A percentile compares a stretch with the other conserved stretches of the same genome.
These are phyloP conservation scores for Bos taurus DNA, from an alignment of 2,113 vertebrate species.

Conservation along the genomic window ARS-UCD2.0 NC_037343.1:56325501-56326000, in stretches of 20 bases:
- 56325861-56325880: not conserved
- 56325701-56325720: slow-evolving; percentile 87
- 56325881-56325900: not conserved
- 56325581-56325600: slow-evolving; percentile 86
- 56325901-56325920: not conserved
- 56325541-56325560: slow-evolving; percentile 73
- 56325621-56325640: slow-evolving; percentile 75
- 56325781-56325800: slow-evolving; percentile 89
- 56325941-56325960: not conserved
- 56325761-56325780: slow-evolving; percentile 85
- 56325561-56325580: slow-evolving; percentile 89
- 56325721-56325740: slow-evolving; percentile 82
- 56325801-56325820: slow-evolving; percentile 85
- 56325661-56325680: slow-evolving; percentile 25
- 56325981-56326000: not conserved
- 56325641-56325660: slow-evolving; percentile 69
- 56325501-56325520: slow-evolving; percentile 62
- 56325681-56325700: slow-evolving; percentile 89
- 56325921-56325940: not conserved
- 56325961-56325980: not conserved
- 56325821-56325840: slow-evolving; percentile 82
- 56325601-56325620: slow-evolving; percentile 81
- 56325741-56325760: slow-evolving; percentile 80
- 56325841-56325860: slow-evolving; percentile 74
- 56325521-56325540: slow-evolving; percentile 38